Evolutionary conservation across 2,888 invertebrate species (phyloP).

Genomic region (Strigamia transsilvanica): DNA sequence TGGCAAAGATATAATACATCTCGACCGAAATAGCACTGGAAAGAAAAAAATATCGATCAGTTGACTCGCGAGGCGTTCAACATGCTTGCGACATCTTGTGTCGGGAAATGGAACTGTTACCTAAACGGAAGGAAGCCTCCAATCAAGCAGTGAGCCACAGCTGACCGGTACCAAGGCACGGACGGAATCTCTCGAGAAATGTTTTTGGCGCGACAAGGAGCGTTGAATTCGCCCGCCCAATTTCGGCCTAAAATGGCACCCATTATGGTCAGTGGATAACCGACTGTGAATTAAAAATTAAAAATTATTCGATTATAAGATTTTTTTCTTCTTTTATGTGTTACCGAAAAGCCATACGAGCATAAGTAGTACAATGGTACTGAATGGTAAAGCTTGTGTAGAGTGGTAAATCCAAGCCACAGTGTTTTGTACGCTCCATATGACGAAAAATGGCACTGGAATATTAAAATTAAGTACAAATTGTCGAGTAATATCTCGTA

Average conservation of each 20-base stretch:
- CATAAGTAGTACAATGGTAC: conserved; percentile 66
- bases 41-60: conserved; percentile 52
- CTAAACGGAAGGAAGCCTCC: conserved; percentile 68
- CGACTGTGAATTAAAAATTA: conserved; percentile 62
- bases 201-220: conserved; percentile 67
- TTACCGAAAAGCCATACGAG: conserved; percentile 64
- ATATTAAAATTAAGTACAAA: conserved; percentile 58
- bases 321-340: background rate
- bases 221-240: conserved; percentile 65
- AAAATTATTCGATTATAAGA: background rate
- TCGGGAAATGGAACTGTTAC: conserved; percentile 59
- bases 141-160: conserved; percentile 65
- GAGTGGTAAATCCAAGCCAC: conserved; percentile 68
- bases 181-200: conserved; percentile 67
- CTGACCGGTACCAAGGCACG: conserved; percentile 66
- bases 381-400: conserved; percentile 67
- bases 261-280: conserved; percentile 67
- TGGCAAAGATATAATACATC: conserved; percentile 68
- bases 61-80: background rate
- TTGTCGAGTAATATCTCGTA: conserved; percentile 61
- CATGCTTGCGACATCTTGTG: background rate
- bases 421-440: conserved; percentile 67
- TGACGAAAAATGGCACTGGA: conserved; percentile 66
- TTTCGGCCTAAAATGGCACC: conserved; percentile 68
- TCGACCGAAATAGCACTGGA: conserved; percentile 68